Evolutionary conservation across 2,888 invertebrate species (phyloP).

Genomic region (Pandemis cinnamomeana): DNA sequence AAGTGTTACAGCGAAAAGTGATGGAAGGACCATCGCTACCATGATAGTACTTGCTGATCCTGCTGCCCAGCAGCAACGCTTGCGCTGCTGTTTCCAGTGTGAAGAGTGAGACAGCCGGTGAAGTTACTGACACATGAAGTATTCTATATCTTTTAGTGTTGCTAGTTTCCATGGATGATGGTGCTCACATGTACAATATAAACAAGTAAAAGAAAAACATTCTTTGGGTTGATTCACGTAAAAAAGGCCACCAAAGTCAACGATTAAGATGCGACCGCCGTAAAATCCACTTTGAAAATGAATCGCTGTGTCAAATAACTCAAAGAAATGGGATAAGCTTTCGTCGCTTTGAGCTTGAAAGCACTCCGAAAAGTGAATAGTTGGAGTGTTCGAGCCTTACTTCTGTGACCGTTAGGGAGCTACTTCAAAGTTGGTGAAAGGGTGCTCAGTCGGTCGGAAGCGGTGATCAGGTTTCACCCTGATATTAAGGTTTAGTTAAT

Average conservation of each 20-base stretch:
- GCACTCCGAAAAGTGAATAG: constrained; percentile 28
- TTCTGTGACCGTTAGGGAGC: constrained; percentile 11
- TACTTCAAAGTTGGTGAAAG: constrained; percentile 28
- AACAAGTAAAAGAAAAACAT: too few species aligned
- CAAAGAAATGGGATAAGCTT: constrained; percentile 25
- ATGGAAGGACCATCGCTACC: too few species aligned
- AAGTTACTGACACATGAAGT: too few species aligned
- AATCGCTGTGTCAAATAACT: constrained; percentile 23
- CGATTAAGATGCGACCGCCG: not conserved
- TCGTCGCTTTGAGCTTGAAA: constrained; percentile 10
- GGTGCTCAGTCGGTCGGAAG: constrained; percentile 1
- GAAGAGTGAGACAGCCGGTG: too few species aligned
- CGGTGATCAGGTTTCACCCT: constrained; percentile 11
- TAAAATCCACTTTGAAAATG: constrained; percentile 3
- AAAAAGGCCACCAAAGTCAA: constrained; percentile 1
- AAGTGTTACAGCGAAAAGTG: too few species aligned
- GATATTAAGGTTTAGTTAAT: constrained; percentile 3
- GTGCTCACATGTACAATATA: too few species aligned
- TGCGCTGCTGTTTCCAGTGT: too few species aligned
- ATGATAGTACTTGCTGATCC: too few species aligned
- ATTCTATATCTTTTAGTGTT: too few species aligned
- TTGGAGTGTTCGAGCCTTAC: constrained; percentile 20
- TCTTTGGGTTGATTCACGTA: not conserved
- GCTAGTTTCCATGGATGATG: too few species aligned
- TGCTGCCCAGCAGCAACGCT: too few species aligned